Base-by-base conservation (phyloP, 2,888 invertebrate species). In the Meteorus cinctellus region DNA sequence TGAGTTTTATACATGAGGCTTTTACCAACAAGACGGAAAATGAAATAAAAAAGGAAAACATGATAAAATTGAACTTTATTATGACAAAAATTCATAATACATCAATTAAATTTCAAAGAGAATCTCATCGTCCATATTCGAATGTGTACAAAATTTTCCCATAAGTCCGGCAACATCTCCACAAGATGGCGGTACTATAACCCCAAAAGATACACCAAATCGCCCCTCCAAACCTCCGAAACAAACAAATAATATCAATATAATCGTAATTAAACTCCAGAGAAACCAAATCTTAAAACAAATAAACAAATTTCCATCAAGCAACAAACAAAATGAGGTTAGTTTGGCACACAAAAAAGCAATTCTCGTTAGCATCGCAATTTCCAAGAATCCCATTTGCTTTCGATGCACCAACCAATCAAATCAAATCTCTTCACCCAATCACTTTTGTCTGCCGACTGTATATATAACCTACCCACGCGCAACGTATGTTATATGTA, bases 1-100 rank as follows among this genome's bases (percentile, higher is more conserved):
- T 81, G 83, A 83, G 84, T 87, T 87, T 87, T 87, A 84, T 86
- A 87, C 86, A 82, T 82, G 80, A 84, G 82, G 84, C 84, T 84
- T 86, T 85, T 85, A 85, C 81, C 75, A 79, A 82, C 80, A 76
- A 83, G 69, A 81, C 12, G 12, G 12, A 41, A 12, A 12, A 41
- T 41, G 12, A 12, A 41, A 41, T 41, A 41, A 41, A 41, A 65
- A 10, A 19, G 55, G 8, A 70, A 63, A 36, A 55, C 36, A 65
- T 59, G 24, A 71, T 19, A 60, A 80, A 80, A 85, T 83, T 83
- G 84, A 85, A 84, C 80, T 83, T 86, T 86, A 86, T 84, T 84
- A 84, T 86, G 85, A 84, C 81, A 83, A 24, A 81, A 81, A 60
- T 72, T 76, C 62, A 36, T 36, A 31, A 48, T 62, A 27, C n/a